Percentiles rank a stretch among this genome's conserved stretches.
Evolutionary conservation across 2,113 vertebrate genomes (phyloP).

Genomic region (Zosterops hypoxanthus): DNA sequence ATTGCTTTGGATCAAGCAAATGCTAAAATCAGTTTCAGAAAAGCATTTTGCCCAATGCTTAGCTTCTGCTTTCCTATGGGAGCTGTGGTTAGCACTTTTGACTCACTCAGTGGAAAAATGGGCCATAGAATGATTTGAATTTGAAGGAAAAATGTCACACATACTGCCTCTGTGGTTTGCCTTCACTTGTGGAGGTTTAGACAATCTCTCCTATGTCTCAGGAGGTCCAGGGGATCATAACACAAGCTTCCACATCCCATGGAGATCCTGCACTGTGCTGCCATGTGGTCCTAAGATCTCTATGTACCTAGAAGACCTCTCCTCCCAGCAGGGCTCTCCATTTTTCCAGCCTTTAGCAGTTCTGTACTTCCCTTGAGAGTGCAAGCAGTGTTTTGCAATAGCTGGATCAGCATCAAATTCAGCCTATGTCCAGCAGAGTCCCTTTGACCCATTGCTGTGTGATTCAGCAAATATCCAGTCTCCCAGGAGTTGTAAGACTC

Average conservation of each 20-base stretch:
- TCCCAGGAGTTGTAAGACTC: not conserved
- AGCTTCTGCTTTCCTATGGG: not conserved
- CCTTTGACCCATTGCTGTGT: not conserved
- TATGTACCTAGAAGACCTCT: not conserved
- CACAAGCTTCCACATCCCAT: not conserved
- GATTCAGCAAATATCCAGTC: not conserved
- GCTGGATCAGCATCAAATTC: not conserved
- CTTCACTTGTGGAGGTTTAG: not conserved
- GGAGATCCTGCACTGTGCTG: not conserved
- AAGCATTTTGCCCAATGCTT: not conserved
- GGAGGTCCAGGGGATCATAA: not conserved
- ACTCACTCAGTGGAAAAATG: not conserved
- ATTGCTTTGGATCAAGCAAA: not conserved
- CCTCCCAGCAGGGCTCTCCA: not conserved
- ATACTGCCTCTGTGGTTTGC: not conserved
- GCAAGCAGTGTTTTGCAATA: not conserved
- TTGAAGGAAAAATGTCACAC: not conserved
- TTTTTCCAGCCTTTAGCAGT: not conserved
- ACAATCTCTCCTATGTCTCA: not conserved
- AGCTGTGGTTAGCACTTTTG: constrained; percentile 11
- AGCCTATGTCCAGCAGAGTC: not conserved
- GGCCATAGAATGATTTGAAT: not conserved
- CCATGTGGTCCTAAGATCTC: not conserved
- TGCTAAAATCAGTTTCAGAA: not conserved
- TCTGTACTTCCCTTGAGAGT: not conserved